Evolutionary conservation across 2,113 vertebrate species (phyloP), one percentile per base, ranked within the genome.

Genomic region (Halichoeres trimaculatus): DNA sequence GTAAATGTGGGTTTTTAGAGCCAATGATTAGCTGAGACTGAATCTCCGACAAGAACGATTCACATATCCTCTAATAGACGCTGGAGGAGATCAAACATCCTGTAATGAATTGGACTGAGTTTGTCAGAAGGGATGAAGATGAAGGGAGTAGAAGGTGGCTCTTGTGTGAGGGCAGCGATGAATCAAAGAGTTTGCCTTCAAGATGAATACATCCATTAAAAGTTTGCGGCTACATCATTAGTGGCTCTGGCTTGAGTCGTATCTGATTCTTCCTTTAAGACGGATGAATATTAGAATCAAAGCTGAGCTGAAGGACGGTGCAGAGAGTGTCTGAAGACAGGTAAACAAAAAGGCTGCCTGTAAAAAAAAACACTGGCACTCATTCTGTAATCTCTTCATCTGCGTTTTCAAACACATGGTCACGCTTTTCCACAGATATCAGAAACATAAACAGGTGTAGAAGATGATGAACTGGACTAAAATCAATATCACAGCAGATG

Each of bases 171-270:
- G 52, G 38, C 54, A 65, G 56, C 69, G 58, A 64, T 23, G 50
- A 54, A 78, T 79, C 63, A 74, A 83, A 89, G 55, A 30, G 64
- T 76, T 72, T 62, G 61, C 64, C 57, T 53, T 38, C 41, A 52
- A 80, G 61, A 76, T 78, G 67, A 80, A 85, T 61, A 74, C 58
- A 76, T 43, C 67, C 77, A 81, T 87, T 83, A 87, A 80, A 89
- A 52, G 78, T 86, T 88, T 66, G 52, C n/a, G 56, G 73, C 65
- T 58, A n/a, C 70, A 75, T 83, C 78, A 58, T 90, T 88, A 81
- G 78, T 19, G 24, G 81, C 61, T 76, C 43, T 69, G 50, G 38
- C 30, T 80, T 0, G 10, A 79, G 66, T 74, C 53, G 23, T 62
- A 57, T 66, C 57, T 45, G 58, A 77, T 64, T 78, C 26, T 6